These are phyloP conservation scores for Apeira syringaria DNA, from an alignment of 2,888 invertebrate species.

Conservation along the genomic window DNA sequence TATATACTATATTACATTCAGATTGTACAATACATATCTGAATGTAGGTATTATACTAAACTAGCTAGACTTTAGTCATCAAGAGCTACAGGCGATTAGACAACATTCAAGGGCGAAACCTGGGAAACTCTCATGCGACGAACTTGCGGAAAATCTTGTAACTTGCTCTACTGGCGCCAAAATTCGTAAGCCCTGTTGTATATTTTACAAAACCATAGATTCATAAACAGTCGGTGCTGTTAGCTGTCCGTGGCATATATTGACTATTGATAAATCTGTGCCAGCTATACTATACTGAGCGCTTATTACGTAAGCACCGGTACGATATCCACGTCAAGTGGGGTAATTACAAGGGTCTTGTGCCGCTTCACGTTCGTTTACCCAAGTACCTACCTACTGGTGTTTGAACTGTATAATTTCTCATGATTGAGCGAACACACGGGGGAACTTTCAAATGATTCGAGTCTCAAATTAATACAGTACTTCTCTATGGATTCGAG, in stretches of 20 bases:
- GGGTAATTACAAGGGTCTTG: constrained; percentile 17
- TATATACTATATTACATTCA: no score
- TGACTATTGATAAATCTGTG: background rate
- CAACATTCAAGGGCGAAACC: constrained; percentile 15
- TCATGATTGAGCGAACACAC: constrained; percentile 9
- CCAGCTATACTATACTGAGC: background rate
- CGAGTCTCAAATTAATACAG: no score
- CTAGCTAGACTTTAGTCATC: background rate
- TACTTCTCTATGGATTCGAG: no score
- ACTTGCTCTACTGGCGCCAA: background rate
- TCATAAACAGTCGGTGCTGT: background rate
- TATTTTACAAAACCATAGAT: background rate
- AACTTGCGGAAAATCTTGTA: constrained; percentile 16
- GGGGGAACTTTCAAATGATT: constrained; percentile 11
- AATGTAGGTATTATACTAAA: no score
- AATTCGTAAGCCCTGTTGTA: background rate
- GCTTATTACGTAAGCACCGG: constrained; percentile 1
- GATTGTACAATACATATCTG: no score
- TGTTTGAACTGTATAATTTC: constrained; percentile 20
- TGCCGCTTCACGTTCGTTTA: constrained; percentile 12
- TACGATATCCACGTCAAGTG: constrained; percentile 1
- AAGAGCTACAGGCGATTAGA: constrained; percentile 7
- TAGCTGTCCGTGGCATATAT: background rate
- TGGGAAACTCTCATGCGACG: constrained; percentile 8
- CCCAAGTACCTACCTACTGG: constrained; percentile 1